Base-by-base conservation (phyloP, 2,113 vertebrate genomes). In the Mirza zaza region DNA sequence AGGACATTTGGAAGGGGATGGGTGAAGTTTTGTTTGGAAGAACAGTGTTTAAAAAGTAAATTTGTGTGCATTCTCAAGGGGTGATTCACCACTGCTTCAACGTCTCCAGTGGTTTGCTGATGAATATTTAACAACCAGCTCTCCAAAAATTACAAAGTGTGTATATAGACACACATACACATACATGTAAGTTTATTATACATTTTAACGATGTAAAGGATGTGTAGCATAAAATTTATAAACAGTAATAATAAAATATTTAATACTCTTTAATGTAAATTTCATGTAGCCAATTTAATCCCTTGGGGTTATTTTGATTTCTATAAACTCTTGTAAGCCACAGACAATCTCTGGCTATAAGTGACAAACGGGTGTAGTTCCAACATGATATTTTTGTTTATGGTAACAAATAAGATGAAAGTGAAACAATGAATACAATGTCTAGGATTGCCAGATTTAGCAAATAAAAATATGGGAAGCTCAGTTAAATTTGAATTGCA, bases 401-500 rank as follows among this genome's bases (percentile, higher is more conserved):
- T 86, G 61, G 52, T 81, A 94, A 73, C 68, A 68, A 81, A 5
- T 63, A 68, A 91, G 12, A 36, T 61, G 20, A 61, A 87, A 97
- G 29, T n/a, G 6, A 91, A 95, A 76, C 87, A 57, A 63, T 83
- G 34, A 85, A 93, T n/a, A 61, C 25, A 50, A 50, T 75, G 57
- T 61, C 76, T 90, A 52, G 68, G 70, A 39, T 81, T 95, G 42
- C 42, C 42, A 94, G 63, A 87, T 75, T 82, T 63, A 92, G 18
- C 80, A 80, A 80, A 80, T 59, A 75, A 87, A 90, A 90, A 73
- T 55, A 59, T 6, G 63, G 18, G 73, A 45, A 63, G 5, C 39
- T 76, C 39, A 39, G 45, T 85, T 95, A 85, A 57, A 50, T 68
- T n/a, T 80, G 70, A 90, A 68, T 91, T 79, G 71, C 77, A 87